These are phyloP conservation scores for Polypterus bichir DNA, from an alignment of 2,113 vertebrate genomes.

Conservation along the genomic window DNA sequence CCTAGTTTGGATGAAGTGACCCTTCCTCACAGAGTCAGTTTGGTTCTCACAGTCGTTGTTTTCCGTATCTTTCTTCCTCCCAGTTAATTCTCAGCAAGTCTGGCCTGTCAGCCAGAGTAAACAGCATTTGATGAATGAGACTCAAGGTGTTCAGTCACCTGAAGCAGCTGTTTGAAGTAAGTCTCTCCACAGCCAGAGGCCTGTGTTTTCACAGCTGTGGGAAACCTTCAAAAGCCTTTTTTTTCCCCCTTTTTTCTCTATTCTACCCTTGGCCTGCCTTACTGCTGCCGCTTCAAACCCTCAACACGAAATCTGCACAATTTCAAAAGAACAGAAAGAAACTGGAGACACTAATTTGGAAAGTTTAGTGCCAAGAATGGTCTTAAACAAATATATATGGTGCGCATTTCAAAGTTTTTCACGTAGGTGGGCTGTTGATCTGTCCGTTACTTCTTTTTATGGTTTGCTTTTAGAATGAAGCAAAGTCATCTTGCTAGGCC, in stretches of 20 bases:
- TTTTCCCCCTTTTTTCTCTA: neutral
- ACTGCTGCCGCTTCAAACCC: constrained; percentile 60
- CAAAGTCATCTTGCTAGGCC: too few species aligned
- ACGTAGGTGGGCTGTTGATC: constrained; percentile 76
- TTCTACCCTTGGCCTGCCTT: constrained; percentile 50
- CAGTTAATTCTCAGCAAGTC: constrained; percentile 65
- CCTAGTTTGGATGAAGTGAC: constrained; percentile 33
- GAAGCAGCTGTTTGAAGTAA: constrained; percentile 74
- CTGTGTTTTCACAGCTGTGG: constrained; percentile 82
- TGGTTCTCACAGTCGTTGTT: constrained; percentile 59
- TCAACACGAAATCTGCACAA: constrained; percentile 56
- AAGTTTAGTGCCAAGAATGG: constrained; percentile 62
- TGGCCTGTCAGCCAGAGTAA: constrained; percentile 74
- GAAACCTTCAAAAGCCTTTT: constrained; percentile 65
- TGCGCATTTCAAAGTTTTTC: constrained; percentile 57
- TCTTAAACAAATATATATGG: constrained; percentile 73
- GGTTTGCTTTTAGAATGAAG: too few species aligned
- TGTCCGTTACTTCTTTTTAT: constrained; percentile 33
- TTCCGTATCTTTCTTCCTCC: constrained; percentile 56
- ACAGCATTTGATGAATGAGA: constrained; percentile 84
- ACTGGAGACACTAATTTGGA: constrained; percentile 65
- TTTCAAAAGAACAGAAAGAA: constrained; percentile 67
- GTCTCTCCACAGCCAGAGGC: constrained; percentile 58
- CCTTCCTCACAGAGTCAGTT: constrained; percentile 24
- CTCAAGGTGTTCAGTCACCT: constrained; percentile 93